Percentiles rank a stretch among this genome's conserved stretches.
Conservation (phyloP, 2,797 vertebrate genomes). For the Distichodus sexfasciatus region DNA sequence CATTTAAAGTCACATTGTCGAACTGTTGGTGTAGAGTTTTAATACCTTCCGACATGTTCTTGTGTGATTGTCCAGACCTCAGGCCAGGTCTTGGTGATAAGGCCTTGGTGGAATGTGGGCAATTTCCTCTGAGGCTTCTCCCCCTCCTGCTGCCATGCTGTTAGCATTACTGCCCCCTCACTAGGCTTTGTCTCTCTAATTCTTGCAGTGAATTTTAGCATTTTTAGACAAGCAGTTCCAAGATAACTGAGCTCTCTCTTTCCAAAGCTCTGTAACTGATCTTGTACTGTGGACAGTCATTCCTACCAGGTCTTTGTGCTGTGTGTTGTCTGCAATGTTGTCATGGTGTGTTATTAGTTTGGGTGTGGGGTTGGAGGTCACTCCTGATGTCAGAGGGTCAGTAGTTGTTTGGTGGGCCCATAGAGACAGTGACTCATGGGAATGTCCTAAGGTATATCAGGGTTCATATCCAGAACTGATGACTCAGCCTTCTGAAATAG, state of each 20-base stretch:
- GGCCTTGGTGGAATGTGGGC: conserved; percentile 64
- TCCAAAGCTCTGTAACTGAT: neutral
- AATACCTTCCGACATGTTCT: conserved; percentile 8
- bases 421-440: conserved; percentile 40
- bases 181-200: neutral
- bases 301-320: neutral
- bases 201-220: neutral
- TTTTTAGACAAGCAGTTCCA: neutral
- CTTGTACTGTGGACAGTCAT: neutral
- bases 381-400: conserved; percentile 29
- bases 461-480: conserved; percentile 21
- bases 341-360: conserved; percentile 18
- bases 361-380: conserved; percentile 34
- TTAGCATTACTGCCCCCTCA: neutral
- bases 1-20: no score
- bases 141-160: conserved; percentile 13
- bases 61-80: conserved; percentile 18
- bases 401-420: conserved; percentile 26
- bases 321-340: conserved; percentile 3
- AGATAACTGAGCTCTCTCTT: neutral
- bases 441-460: conserved; percentile 26
- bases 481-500: conserved; percentile 16
- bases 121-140: conserved; percentile 63
- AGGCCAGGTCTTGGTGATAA: conserved; percentile 54
- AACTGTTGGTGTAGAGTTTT: neutral